These are phyloP conservation scores for Meteorus colon DNA, from an alignment of 2,888 invertebrate species.

Conservation along the genomic window DNA sequence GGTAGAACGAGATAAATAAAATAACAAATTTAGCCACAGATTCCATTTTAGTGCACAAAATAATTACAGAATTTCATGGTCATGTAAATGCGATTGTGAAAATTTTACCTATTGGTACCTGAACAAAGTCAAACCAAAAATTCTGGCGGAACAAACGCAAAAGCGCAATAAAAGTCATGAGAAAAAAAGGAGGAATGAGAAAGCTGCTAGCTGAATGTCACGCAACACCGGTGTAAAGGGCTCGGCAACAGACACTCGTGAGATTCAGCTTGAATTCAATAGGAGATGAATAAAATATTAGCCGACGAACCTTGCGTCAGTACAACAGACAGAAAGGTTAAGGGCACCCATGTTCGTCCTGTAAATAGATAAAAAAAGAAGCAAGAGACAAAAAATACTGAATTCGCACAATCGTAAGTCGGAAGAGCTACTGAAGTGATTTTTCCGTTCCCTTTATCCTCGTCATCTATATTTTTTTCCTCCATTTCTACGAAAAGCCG, in stretches of 20 bases:
- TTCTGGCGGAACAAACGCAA: constrained; percentile 42
- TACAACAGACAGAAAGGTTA: constrained; percentile 55
- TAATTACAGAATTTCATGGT: neutral
- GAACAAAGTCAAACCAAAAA: neutral
- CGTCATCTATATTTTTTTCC: neutral
- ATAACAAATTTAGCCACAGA: neutral
- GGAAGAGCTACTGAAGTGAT: constrained; percentile 32
- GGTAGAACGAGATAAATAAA: neutral
- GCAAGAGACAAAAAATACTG: constrained; percentile 26
- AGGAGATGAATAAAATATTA: constrained; percentile 73
- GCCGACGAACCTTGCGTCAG: constrained; percentile 47
- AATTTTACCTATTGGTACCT: too few relatives aligned
- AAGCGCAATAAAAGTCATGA: constrained; percentile 45
- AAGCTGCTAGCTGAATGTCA: constrained; percentile 32
- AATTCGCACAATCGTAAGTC: constrained; percentile 41
- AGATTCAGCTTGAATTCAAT: constrained; percentile 73
- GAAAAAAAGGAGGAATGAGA: constrained; percentile 45
- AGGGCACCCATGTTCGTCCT: constrained; percentile 59
- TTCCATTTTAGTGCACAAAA: neutral
- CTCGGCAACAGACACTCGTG: constrained; percentile 67
- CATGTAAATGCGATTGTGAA: too few relatives aligned
- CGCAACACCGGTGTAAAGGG: constrained; percentile 38
- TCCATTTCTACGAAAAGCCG: neutral
- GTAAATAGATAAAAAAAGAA: constrained; percentile 66
- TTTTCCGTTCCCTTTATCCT: constrained; percentile 19